Percentiles rank a stretch among this genome's conserved stretches.
phyloP scores from a whole-genome alignment of 2,113 vertebrate genomes.

The Anoura caudifer region DNA sequence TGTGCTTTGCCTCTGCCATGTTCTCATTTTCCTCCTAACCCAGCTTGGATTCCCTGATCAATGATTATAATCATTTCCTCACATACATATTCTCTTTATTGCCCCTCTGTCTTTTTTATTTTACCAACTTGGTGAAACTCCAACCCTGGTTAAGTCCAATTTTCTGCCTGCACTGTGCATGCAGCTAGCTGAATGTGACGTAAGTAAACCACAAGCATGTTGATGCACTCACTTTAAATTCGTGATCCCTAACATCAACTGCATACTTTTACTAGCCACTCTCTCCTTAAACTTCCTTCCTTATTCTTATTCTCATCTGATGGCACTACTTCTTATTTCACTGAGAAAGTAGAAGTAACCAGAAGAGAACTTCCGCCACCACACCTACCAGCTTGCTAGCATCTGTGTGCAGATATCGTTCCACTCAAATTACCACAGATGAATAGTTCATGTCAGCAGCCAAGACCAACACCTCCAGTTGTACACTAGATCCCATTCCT shows the following conservation, averaged over 20 bases:
- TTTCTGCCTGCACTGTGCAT: neutral
- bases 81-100: neutral
- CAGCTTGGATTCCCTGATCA: neutral
- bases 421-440: neutral
- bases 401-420: neutral
- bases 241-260: neutral
- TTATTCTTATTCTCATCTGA: neutral
- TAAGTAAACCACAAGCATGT: neutral
- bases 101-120: neutral
- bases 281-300: neutral
- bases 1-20: neutral
- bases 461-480: neutral
- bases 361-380: neutral
- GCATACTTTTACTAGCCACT: neutral
- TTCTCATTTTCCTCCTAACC: neutral
- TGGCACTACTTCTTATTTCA: neutral
- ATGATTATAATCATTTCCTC: neutral
- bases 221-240: neutral
- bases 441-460: neutral
- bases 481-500: fast-evolving
- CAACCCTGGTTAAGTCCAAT: neutral
- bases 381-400: neutral
- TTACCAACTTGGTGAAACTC: neutral
- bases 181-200: neutral
- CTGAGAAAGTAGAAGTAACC: neutral